Evolutionary conservation across 2,888 invertebrate genomes (phyloP).

Genomic region (Pyrocoelia pectoralis): DNA sequence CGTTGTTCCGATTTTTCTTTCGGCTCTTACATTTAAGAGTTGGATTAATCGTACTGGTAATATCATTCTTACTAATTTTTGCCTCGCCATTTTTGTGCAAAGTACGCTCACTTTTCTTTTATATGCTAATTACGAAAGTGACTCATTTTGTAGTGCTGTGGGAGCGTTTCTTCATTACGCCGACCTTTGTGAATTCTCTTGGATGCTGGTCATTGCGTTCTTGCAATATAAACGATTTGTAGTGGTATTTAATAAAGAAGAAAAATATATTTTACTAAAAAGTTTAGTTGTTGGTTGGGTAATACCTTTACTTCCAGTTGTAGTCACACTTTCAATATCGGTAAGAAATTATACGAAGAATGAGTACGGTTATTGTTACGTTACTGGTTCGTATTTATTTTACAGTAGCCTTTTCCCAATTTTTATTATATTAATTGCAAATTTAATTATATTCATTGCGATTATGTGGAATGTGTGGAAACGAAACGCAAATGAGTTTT

Average conservation of each 20-base stretch:
- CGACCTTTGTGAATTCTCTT: conserved; percentile 70
- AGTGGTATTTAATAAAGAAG: conserved; percentile 65
- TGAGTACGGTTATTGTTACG: conserved; percentile 60
- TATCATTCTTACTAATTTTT: conserved; percentile 64
- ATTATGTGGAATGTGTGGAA: conserved; percentile 63
- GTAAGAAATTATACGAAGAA: conserved; percentile 45
- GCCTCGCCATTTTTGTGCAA: conserved; percentile 59
- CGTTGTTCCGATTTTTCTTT: conserved; percentile 59
- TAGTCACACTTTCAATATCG: conserved; percentile 43
- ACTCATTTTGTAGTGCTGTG: conserved; percentile 62
- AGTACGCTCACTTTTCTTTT: conserved; percentile 57
- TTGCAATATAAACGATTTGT: conserved; percentile 70
- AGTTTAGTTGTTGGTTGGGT: conserved; percentile 70
- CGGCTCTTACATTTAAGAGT: conserved; percentile 63
- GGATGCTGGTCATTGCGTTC: conserved; percentile 73
- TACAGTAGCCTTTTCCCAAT: conserved; percentile 64
- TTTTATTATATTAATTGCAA: conserved; percentile 60
- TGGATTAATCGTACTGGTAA: conserved; percentile 68
- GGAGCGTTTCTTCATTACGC: conserved; percentile 69
- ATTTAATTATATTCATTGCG: conserved; percentile 63
- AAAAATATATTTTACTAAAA: conserved; percentile 66
- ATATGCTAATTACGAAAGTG: conserved; percentile 54
- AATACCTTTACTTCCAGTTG: conserved; percentile 62
- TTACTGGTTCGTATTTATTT: conserved; percentile 62
- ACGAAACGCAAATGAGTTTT: conserved; percentile 61